Evolutionary conservation across 2,888 invertebrate species (phyloP), one percentile per base, ranked within the genome.

Genomic region (Capitulum mitella): DNA sequence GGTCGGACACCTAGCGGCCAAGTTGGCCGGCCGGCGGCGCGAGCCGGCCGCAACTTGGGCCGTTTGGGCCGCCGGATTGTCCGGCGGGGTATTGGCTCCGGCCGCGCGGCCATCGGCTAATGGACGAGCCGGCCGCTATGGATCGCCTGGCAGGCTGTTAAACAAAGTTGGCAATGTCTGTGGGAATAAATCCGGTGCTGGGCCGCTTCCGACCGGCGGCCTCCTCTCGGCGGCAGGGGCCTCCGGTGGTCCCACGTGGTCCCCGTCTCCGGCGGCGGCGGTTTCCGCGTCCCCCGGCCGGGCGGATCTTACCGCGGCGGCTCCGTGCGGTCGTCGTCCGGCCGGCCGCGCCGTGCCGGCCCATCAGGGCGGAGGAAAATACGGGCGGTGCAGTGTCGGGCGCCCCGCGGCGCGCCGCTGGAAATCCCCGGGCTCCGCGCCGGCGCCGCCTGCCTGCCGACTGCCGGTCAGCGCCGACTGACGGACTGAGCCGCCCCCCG

Each of bases 1-100:
- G 8, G 51, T 51, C 51, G 51, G 54, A 26, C 54, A 16, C 54
- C 54, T 5, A 6, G 54, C 51, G 51, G 51, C 19, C 16, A 51
- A 14, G 12, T 14, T 3, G 12, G 12, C 14, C 51, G 19, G 22
- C 3, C 51, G 51, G 51, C 51, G 14, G 12, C 14, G 51, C 51
- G n/a, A n/a, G n/a, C n/a, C n/a, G 54, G 54, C 54, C n/a, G n/a
- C 34, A 61, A 61, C n/a, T 61, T 61, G 29, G 61, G 61, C 61
- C 32, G 61, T 61, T 61, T 34, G 58, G 32, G 16, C 61, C 29
- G 58, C 3, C 61, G 16, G 61, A 58, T 34, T 61, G 61, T 61
- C 32, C 10, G 3, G 2, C 14, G 2, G 34, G 34, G 32, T 10
- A n/a, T 34, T 34, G 61, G 34, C 32, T 3, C n/a, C 32, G 14